A percentile compares a stretch with the other conserved stretches of the same genome.
Conservation (phyloP, 2,888 invertebrate species). For the Margaritifera margaritifera region DNA sequence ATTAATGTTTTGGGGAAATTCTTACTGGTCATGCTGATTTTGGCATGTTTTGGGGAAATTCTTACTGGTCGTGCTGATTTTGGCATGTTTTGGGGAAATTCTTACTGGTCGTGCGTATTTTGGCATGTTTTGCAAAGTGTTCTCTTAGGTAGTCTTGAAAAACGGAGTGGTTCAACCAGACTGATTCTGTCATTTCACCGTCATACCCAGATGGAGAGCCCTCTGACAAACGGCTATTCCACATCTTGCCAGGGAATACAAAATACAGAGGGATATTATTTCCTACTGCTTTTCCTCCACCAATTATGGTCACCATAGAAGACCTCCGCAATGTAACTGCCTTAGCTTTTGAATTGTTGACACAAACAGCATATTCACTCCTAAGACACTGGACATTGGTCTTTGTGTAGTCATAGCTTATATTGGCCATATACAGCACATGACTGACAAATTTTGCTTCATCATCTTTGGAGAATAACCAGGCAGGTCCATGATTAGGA, state of each 20-base stretch:
- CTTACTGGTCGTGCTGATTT: too few species aligned
- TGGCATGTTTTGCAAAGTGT: neutral
- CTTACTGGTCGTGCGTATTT: too few species aligned
- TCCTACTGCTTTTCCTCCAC: slow-evolving; percentile 9
- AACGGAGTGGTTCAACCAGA: slow-evolving; percentile 17
- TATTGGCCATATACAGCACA: slow-evolving; percentile 16
- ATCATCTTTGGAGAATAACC: slow-evolving; percentile 6
- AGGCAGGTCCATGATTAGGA: slow-evolving; percentile 1
- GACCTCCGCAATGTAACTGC: slow-evolving; percentile 6
- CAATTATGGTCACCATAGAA: slow-evolving; percentile 8
- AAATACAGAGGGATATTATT: neutral
- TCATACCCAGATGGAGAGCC: neutral
- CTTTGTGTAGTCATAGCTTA: slow-evolving; percentile 19
- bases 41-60: too few species aligned
- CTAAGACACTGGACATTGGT: slow-evolving; percentile 11
- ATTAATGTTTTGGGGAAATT: too few species aligned
- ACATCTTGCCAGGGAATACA: slow-evolving; percentile 15
- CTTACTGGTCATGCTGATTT: too few species aligned
- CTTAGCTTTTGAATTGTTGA: too few species aligned
- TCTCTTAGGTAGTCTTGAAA: slow-evolving; percentile 11
- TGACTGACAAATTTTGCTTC: slow-evolving; percentile 9
- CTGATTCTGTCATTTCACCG: slow-evolving; percentile 13
- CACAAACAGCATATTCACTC: slow-evolving; percentile 14
- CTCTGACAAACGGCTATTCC: slow-evolving; percentile 7
- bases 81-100: too few species aligned